These are phyloP conservation scores for Salvelinus namaycush DNA, from an alignment of 2,113 vertebrate species.

Conservation along the genomic window DNA sequence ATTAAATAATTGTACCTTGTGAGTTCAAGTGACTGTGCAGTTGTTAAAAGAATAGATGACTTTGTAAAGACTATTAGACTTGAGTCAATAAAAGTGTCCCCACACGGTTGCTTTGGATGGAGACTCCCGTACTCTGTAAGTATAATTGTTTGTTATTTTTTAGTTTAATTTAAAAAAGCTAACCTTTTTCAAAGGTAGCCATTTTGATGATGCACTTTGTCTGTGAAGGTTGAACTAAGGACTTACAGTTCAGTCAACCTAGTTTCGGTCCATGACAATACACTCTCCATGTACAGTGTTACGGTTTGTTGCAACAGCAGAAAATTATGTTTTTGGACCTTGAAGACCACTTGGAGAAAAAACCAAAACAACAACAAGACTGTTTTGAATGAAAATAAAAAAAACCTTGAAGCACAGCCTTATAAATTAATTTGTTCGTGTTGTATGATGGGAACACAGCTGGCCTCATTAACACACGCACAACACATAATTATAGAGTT, in stretches of 20 bases:
- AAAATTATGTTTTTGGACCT: conserved; percentile 66
- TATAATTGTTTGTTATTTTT: conserved; percentile 33
- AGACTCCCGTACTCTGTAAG: not conserved
- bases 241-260: conserved; percentile 55
- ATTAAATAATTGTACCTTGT: not conserved
- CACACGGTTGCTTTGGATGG: not conserved
- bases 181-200: conserved; percentile 20
- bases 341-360: conserved; percentile 68
- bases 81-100: not conserved
- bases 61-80: not conserved
- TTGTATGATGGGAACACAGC: conserved; percentile 99
- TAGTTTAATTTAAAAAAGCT: conserved; percentile 36
- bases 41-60: not conserved
- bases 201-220: conserved; percentile 25
- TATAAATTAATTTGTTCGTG: conserved; percentile 99
- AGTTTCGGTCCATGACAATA: conserved; percentile 63
- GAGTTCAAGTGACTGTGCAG: not conserved
- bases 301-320: conserved; percentile 70
- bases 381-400: conserved; percentile 72
- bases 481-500: conserved; percentile 99
- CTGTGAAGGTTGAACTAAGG: conserved; percentile 57
- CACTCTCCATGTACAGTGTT: conserved; percentile 60
- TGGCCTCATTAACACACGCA: conserved; percentile 99
- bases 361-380: conserved; percentile 44
- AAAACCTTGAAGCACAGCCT: conserved; percentile 84